Conservation (phyloP, 2,888 invertebrate genomes). For the Ceraclea dissimilis region DNA sequence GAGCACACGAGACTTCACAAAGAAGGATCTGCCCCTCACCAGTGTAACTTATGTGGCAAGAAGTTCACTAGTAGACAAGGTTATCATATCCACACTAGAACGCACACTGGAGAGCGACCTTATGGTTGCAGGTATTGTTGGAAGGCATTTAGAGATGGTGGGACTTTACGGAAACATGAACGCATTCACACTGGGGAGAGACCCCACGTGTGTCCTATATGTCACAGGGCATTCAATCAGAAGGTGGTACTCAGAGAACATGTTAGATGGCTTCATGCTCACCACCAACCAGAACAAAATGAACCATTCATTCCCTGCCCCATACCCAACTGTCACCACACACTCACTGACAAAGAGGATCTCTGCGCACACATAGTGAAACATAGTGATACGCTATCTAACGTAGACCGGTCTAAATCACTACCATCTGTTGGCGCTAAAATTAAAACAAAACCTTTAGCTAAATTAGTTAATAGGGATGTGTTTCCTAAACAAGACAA, state of each 20-base stretch:
- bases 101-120: constrained; percentile 46
- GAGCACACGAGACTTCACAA: constrained; percentile 38
- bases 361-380: constrained; percentile 47
- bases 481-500: background rate
- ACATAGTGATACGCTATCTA: constrained; percentile 46
- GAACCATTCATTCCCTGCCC: constrained; percentile 36
- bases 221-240: constrained; percentile 48
- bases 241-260: constrained; percentile 48
- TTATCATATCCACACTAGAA: constrained; percentile 44
- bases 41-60: constrained; percentile 43
- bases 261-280: constrained; percentile 45
- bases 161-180: constrained; percentile 44
- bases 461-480: background rate
- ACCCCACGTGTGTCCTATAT: constrained; percentile 47
- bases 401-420: constrained; percentile 31
- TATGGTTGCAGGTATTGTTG: constrained; percentile 45
- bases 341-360: constrained; percentile 40
- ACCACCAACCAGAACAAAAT: constrained; percentile 31
- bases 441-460: background rate
- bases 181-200: constrained; percentile 47
- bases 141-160: constrained; percentile 49
- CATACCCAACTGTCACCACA: constrained; percentile 36
- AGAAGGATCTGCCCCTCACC: constrained; percentile 36
- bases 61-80: constrained; percentile 46
- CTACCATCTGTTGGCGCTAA: constrained; percentile 20